phyloP scores from a whole-genome alignment of 2,888 invertebrate genomes.

The Mellilla xanthometata region DNA sequence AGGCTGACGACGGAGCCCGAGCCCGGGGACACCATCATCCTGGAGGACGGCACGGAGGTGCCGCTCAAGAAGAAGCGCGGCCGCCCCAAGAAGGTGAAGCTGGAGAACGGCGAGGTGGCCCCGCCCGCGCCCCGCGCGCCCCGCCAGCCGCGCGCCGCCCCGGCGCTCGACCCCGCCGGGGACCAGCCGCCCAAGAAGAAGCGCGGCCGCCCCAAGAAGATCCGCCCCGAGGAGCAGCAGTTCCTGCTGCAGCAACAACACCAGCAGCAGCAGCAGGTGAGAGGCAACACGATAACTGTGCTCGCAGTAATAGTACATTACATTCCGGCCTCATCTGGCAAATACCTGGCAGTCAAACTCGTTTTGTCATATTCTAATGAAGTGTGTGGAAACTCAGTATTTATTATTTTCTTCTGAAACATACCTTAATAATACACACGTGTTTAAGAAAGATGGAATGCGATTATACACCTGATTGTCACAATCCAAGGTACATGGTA shows the following conservation, averaged over 20 bases:
- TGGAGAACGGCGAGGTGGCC: constrained; percentile 85
- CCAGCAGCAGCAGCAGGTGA: constrained; percentile 46
- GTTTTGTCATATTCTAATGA: too few species aligned
- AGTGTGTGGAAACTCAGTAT: too few species aligned
- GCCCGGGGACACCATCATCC: constrained; percentile 77
- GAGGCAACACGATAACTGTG: not conserved
- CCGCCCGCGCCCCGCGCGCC: constrained; percentile 80
- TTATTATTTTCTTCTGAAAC: too few species aligned
- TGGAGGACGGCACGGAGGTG: constrained; percentile 85
- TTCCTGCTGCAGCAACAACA: constrained; percentile 72
- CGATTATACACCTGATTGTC: too few species aligned
- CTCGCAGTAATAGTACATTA: too few species aligned
- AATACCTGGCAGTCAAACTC: too few species aligned
- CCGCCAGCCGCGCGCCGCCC: constrained; percentile 54
- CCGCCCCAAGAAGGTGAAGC: constrained; percentile 92
- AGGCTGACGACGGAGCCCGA: constrained; percentile 80
- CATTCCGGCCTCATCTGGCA: too few species aligned
- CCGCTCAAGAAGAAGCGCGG: constrained; percentile 95
- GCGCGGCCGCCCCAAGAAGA: constrained; percentile 93
- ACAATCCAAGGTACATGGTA: too few species aligned
- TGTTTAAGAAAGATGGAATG: too few species aligned
- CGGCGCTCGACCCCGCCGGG: constrained; percentile 47
- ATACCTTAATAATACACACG: too few species aligned
- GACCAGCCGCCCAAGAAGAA: constrained; percentile 91
- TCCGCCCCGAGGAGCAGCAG: constrained; percentile 85